Evolutionary conservation across 2,888 invertebrate species (phyloP).

Genomic region (Pyrochroa serraticornis): DNA sequence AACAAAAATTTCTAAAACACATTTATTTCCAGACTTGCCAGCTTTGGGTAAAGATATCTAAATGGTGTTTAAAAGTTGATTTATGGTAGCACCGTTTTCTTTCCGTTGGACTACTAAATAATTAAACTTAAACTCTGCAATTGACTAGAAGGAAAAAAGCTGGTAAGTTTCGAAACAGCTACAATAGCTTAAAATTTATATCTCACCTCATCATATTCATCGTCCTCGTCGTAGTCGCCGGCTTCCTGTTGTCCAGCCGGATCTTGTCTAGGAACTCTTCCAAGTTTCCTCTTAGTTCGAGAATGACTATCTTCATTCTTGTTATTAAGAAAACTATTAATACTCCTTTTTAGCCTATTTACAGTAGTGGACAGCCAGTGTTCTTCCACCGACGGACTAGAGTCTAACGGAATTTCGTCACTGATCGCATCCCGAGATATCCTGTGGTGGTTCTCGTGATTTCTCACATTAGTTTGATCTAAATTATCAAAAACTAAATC

Average conservation of each 20-base stretch:
- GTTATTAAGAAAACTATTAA: conserved; percentile 40
- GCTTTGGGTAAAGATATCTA: neutral
- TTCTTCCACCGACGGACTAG: conserved; percentile 48
- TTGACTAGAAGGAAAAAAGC: neutral
- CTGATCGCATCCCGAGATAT: conserved; percentile 40
- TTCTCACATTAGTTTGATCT: conserved; percentile 47
- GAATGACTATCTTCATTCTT: conserved; percentile 28
- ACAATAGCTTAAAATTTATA: neutral
- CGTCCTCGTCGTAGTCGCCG: conserved; percentile 23
- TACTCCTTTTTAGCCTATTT: conserved; percentile 56
- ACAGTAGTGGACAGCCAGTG: conserved; percentile 54
- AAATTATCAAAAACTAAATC: conserved; percentile 57
- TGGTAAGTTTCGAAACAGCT: no score
- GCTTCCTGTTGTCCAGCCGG: conserved; percentile 26
- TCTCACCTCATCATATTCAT: conserved; percentile 6
- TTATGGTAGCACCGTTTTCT: no score
- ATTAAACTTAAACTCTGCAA: neutral
- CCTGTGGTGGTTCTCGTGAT: conserved; percentile 42
- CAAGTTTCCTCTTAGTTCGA: conserved; percentile 8
- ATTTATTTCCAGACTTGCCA: neutral
- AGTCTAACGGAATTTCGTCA: conserved; percentile 36
- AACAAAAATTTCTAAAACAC: no score
- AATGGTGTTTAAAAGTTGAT: no score
- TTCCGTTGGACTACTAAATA: no score
- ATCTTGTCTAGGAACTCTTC: conserved; percentile 20